These are phyloP conservation scores for Drosophila malerkotliana DNA, from an alignment of 1,140 invertebrate species.

Conservation along the genomic window DNA sequence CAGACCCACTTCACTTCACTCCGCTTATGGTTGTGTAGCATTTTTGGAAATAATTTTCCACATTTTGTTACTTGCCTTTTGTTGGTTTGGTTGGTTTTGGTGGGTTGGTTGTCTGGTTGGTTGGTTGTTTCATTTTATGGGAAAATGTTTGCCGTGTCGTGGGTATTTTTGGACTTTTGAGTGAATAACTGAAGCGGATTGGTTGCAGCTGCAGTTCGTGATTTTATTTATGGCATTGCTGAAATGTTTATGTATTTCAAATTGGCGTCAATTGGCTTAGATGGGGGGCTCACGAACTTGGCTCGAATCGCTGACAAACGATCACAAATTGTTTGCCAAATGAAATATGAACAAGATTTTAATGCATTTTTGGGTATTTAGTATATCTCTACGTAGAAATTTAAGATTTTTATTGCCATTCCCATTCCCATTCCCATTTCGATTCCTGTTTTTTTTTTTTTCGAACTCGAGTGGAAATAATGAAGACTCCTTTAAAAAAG, in stretches of 20 bases:
- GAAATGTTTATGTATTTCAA: slow-evolving; percentile 48
- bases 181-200: slow-evolving; percentile 19
- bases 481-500: slow-evolving; percentile 35
- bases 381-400: neutral
- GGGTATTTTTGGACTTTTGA: slow-evolving; percentile 27
- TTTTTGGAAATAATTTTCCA: slow-evolving; percentile 29
- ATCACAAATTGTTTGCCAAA: slow-evolving; percentile 2
- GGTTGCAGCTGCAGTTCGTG: slow-evolving; percentile 38
- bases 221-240: slow-evolving; percentile 43
- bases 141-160: slow-evolving; percentile 29
- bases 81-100: slow-evolving; percentile 10
- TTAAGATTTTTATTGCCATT: slow-evolving; percentile 19
- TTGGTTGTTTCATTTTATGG: slow-evolving; percentile 9
- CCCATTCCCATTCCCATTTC: slow-evolving; percentile 2
- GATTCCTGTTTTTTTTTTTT: slow-evolving; percentile 28
- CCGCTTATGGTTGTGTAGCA: neutral
- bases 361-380: too few species aligned
- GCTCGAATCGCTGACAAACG: slow-evolving; percentile 27
- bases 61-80: slow-evolving; percentile 21
- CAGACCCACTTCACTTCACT: too few species aligned
- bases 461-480: slow-evolving; percentile 55
- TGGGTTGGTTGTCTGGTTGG: neutral
- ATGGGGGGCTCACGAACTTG: slow-evolving; percentile 11
- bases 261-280: slow-evolving; percentile 37
- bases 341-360: neutral